Base-by-base conservation (phyloP, 1,140 invertebrate species). In the Scylla paramamosain region DNA sequence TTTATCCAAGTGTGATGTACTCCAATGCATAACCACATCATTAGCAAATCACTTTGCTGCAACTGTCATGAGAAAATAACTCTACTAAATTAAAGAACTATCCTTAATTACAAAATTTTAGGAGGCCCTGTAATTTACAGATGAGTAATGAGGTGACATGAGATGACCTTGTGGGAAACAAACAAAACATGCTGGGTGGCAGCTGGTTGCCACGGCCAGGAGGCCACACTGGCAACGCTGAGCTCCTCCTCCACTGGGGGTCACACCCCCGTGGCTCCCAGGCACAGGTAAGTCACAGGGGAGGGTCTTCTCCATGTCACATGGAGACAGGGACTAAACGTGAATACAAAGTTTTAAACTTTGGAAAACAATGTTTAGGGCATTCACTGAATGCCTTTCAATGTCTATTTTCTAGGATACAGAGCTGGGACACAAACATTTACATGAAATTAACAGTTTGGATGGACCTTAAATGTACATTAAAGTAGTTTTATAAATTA, bases 401-500 rank as follows among this genome's bases (percentile, higher is more conserved):
- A 92, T 95, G 48, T 84, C 59, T 88, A 89, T 88, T 29, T 29
- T 88, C 59, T 88, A 67, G 48, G 91, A 67, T 95, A 95, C 67
- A 95, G 89, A 93, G 94, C 94, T 92, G 91, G 52, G 94, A 89
- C 94, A 95, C 94, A 92, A 92, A 95, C 94, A 95, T 95, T 95
- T 92, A 95, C 94, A 95, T 29, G 52, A 95, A 95, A 93, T 95
- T 95, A 95, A 95, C 94, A 95, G 94, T 95, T 95, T 95, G 94
- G 94, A 95, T 95, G 94, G 94, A 95, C 94, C 94, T 95, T 95
- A 95, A 95, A 92, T 95, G 94, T 95, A 95, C 94, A 95, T 95
- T 95, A 95, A 86, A 92, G 93, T 94, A 91, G 84, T 95, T 92
- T 82, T 91, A 95, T 95, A 95, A 95, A 95, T 95, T 92, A 95